These are phyloP conservation scores for Phocoena sinus DNA, from an alignment of 2,113 vertebrate species.

Conservation along the genomic window DNA sequence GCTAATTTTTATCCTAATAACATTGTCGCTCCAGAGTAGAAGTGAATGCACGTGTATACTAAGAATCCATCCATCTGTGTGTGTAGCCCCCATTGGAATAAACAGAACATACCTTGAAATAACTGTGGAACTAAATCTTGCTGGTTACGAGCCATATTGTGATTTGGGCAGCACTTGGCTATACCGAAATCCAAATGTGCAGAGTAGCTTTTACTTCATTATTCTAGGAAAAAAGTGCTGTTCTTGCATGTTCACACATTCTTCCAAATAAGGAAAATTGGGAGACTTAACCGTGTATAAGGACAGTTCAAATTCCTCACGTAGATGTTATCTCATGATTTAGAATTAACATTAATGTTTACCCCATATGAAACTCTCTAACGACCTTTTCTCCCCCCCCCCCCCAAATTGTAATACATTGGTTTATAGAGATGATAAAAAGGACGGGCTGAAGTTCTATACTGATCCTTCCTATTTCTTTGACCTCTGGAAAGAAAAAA, in stretches of 20 bases:
- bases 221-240: neutral
- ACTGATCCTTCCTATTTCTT: constrained; percentile 99
- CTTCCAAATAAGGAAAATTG: neutral
- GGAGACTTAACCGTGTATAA: neutral
- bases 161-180: neutral
- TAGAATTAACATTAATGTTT: neutral
- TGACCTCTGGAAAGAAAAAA: constrained; percentile 98
- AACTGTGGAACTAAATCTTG: neutral
- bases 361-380: neutral
- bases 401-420: neutral
- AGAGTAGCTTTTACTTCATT: neutral
- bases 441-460: constrained; percentile 97
- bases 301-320: neutral
- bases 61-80: neutral
- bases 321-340: neutral
- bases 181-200: neutral
- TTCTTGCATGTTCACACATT: neutral
- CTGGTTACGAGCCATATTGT: neutral
- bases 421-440: constrained; percentile 92
- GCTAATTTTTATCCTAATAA: neutral
- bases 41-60: neutral
- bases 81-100: neutral
- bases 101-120: neutral
- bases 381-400: neutral
- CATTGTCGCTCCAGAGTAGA: neutral